Evolutionary conservation across 1,140 invertebrate genomes (phyloP), one percentile per base, ranked within the genome.

Genomic region (Drosophila equinoxialis): DNA sequence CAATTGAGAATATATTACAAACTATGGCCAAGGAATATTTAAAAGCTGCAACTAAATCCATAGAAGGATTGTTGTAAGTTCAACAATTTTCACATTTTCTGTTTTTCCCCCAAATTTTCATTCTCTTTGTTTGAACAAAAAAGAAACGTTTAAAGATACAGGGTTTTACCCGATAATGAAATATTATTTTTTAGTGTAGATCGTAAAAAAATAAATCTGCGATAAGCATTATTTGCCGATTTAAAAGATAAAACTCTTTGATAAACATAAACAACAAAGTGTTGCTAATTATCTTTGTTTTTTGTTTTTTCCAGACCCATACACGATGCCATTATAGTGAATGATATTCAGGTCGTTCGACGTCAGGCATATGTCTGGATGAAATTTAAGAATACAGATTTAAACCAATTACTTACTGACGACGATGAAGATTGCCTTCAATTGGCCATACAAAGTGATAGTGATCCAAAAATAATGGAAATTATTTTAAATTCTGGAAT

Each of bases 361-460:
- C 71, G 79, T 1, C 90, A 91, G 59, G 60, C 79, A 14, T 79
- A 71, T 20, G 77, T 80, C 7, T 91, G 73, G 71, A 13, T 14
- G 3, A 73, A 81, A 54, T 39, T 81, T 14, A 57, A 39, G 1
- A 54, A 76, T 0, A 6, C 45, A 0, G 74, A 91, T 58, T 62
- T 91, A 17, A 91, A 91, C 51, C 63, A 76, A 2, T 5, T 91
- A 5, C 39, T 90, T 0, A 91, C 60, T 20, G 39, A 14, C 1
- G 90, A 85, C 39, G 83, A 82, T 17, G 90, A 91, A 62, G 87
- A 91, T 55, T 90, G 81, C 14, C 42, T 91, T 6, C 70, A 91
- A 54, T 48, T 91, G 33, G 87, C 90, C 1, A 30, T 91, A 6
- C 72, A 63, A 1, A 78, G 78, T 8, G 73, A 90, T 55, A 65